These are phyloP conservation scores for Seira sanloemensis DNA, from an alignment of 2,888 invertebrate genomes.

Conservation along the genomic window DNA sequence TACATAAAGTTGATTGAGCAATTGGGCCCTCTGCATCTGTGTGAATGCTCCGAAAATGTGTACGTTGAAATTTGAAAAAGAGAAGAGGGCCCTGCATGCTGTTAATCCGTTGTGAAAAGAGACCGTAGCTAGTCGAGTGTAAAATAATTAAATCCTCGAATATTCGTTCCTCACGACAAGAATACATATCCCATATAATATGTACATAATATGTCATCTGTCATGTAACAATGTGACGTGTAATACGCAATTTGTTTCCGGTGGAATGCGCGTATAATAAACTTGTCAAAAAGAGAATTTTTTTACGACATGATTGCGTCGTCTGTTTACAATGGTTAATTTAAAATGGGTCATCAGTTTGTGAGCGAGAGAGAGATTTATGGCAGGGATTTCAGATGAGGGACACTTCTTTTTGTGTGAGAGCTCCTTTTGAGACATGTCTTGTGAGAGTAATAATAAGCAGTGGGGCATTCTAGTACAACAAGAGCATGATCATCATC, in stretches of 20 bases:
- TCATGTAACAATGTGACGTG: conserved; percentile 2
- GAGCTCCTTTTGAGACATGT: too few species aligned
- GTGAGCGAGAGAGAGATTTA: too few species aligned
- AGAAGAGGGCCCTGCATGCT: background rate
- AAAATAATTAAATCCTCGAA: conserved; percentile 37
- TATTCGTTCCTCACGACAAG: too few species aligned
- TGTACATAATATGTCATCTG: conserved; percentile 54
- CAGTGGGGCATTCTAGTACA: background rate
- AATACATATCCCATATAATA: too few species aligned
- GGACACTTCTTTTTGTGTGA: too few species aligned
- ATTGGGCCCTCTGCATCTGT: too few species aligned
- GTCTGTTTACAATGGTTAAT: background rate
- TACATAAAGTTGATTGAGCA: too few species aligned
- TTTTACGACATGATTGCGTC: background rate
- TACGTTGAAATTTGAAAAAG: background rate
- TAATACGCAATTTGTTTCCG: conserved; percentile 23
- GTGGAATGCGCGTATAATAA: conserved; percentile 6
- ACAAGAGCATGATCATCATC: too few species aligned
- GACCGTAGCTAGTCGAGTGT: conserved; percentile 16
- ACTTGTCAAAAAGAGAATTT: background rate
- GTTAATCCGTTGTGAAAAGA: background rate
- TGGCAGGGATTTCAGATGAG: too few species aligned
- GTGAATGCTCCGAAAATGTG: too few species aligned
- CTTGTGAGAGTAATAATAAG: background rate
- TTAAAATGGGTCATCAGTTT: too few species aligned